Evolutionary conservation across 2,888 invertebrate species (phyloP).

Genomic region (Eledone cirrhosa): DNA sequence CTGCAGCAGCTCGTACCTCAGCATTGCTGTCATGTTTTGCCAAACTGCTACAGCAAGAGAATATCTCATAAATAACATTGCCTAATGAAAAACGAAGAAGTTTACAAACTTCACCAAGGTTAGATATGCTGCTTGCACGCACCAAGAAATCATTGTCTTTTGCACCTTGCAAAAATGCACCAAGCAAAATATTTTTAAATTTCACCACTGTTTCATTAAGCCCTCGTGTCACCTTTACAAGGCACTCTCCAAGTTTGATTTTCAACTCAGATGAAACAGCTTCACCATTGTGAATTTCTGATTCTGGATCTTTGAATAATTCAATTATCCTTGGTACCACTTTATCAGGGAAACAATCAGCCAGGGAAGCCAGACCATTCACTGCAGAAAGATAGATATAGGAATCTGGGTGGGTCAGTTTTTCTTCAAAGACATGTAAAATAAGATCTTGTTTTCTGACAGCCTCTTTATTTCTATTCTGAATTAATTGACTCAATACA

Average conservation of each 20-base stretch:
- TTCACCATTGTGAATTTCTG: slow-evolving; percentile 21
- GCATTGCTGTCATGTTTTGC: slow-evolving; percentile 77
- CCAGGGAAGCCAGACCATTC: slow-evolving; percentile 78
- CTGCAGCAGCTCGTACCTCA: slow-evolving; percentile 82
- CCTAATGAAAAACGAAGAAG: slow-evolving; percentile 80
- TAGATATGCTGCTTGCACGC: slow-evolving; percentile 83
- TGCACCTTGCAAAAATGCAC: slow-evolving; percentile 77
- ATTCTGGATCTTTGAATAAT: slow-evolving; percentile 70
- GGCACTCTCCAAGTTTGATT: slow-evolving; percentile 83
- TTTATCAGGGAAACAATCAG: slow-evolving; percentile 75
- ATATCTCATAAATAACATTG: slow-evolving; percentile 78
- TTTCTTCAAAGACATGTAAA: slow-evolving; percentile 79
- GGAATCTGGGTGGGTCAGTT: slow-evolving; percentile 80
- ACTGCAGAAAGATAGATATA: slow-evolving; percentile 84
- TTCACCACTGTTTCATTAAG: slow-evolving; percentile 79
- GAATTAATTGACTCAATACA: slow-evolving; percentile 77
- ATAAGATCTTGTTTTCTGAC: slow-evolving; percentile 70
- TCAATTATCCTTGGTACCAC: slow-evolving; percentile 76
- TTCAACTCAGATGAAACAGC: slow-evolving; percentile 67
- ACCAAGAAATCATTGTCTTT: slow-evolving; percentile 79
- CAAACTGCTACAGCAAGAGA: slow-evolving; percentile 76
- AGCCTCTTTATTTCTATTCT: slow-evolving; percentile 74
- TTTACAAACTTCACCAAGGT: slow-evolving; percentile 82
- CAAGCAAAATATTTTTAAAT: slow-evolving; percentile 77
- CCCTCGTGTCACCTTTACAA: slow-evolving; percentile 77